Conservation (phyloP, 1,140 invertebrate genomes). For the Eriocheir sinensis region DNA sequence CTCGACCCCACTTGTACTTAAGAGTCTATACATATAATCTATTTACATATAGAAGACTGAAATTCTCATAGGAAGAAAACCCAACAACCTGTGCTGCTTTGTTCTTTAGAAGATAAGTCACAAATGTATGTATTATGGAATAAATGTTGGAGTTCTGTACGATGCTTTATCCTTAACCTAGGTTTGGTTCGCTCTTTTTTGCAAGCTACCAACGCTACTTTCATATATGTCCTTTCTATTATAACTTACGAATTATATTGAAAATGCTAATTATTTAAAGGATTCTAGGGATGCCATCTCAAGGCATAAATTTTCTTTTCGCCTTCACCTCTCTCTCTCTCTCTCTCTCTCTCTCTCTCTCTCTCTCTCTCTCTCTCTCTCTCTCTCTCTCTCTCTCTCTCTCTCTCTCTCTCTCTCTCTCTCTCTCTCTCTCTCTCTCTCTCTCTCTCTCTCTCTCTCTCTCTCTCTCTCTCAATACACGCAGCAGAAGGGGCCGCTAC, state of each 20-base stretch:
- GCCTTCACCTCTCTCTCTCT: not conserved
- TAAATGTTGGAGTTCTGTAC: slow-evolving; percentile 76
- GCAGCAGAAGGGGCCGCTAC: not conserved
- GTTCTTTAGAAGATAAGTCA: slow-evolving; percentile 75
- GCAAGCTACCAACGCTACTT: too few species aligned
- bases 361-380: slow-evolving; percentile 39
- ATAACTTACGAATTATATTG: too few species aligned
- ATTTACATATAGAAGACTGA: slow-evolving; percentile 77
- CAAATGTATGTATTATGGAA: slow-evolving; percentile 77
- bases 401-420: slow-evolving; percentile 14
- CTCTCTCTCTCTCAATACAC: not conserved
- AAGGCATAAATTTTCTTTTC: not conserved
- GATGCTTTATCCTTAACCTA: not conserved
- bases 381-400: slow-evolving; percentile 30
- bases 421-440: not conserved
- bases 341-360: not conserved
- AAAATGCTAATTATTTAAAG: too few species aligned
- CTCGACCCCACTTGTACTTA: slow-evolving; percentile 67
- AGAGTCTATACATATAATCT: slow-evolving; percentile 74
- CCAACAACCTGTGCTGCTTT: slow-evolving; percentile 67
- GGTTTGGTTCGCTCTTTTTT: too few species aligned
- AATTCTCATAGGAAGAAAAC: slow-evolving; percentile 69
- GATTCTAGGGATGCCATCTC: too few species aligned
- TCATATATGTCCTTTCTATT: too few species aligned
- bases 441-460: not conserved